These are phyloP conservation scores for Auanema freiburgensis DNA, from an alignment of 2,888 invertebrate genomes.

Conservation along the genomic window DNA sequence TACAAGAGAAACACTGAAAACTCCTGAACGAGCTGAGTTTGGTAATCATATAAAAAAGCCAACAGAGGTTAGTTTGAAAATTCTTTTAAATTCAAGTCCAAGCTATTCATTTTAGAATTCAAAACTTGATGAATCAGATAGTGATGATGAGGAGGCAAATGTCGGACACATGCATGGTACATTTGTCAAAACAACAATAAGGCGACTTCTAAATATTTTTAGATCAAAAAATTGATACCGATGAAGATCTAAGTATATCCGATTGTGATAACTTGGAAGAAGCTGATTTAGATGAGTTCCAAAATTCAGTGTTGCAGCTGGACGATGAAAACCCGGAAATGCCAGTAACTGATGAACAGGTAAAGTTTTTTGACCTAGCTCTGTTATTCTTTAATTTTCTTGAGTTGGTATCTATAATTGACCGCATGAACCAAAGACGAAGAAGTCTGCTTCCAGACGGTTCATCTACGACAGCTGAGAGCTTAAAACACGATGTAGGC, in stretches of 20 bases:
- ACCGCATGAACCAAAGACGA: background rate
- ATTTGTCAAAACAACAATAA: background rate
- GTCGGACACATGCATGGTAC: background rate
- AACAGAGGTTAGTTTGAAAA: background rate
- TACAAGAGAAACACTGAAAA: background rate
- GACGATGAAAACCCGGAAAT: slow-evolving; percentile 19
- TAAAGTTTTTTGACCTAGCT: background rate
- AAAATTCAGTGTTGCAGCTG: slow-evolving; percentile 25
- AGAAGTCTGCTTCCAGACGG: background rate
- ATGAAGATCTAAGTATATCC: slow-evolving; percentile 22
- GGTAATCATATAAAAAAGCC: slow-evolving; percentile 13
- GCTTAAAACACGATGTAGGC: too few relatives aligned
- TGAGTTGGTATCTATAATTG: background rate
- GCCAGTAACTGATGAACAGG: slow-evolving; percentile 15
- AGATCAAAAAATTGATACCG: background rate
- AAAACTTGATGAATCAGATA: slow-evolving; percentile 9
- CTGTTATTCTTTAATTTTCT: too few relatives aligned
- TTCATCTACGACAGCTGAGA: background rate
- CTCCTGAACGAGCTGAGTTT: slow-evolving; percentile 25
- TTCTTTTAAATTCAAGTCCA: background rate
- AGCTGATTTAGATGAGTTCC: slow-evolving; percentile 34
- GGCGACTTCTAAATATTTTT: background rate
- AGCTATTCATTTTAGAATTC: too few relatives aligned
- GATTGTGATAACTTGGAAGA: slow-evolving; percentile 26
- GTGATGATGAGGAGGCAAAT: slow-evolving; percentile 23